Percentiles rank a stretch among this genome's conserved stretches.
Evolutionary conservation across 2,888 invertebrate species (phyloP).

Genomic region (Drosophila formosana): DNA sequence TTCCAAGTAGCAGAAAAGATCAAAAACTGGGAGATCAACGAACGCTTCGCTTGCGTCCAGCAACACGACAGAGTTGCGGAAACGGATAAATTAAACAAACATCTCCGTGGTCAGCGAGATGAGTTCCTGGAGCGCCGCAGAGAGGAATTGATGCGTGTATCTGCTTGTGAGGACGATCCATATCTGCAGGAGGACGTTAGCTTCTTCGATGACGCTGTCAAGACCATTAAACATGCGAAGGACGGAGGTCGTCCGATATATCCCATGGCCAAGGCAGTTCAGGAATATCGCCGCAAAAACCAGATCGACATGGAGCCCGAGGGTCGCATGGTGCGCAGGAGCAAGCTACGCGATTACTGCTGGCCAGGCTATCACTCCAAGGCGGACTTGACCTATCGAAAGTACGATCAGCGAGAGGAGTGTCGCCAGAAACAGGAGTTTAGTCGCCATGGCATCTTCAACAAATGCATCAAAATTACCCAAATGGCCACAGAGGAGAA

Average conservation of each 20-base stretch:
- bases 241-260: slow-evolving; percentile 6
- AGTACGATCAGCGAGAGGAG: slow-evolving; percentile 12
- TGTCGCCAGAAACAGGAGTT: slow-evolving; percentile 8
- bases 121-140: slow-evolving; percentile 13
- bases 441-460: slow-evolving; percentile 33
- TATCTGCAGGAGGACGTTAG: slow-evolving; percentile 13
- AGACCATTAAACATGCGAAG: background rate
- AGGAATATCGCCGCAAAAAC: slow-evolving; percentile 1
- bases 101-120: slow-evolving; percentile 6
- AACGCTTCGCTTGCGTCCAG: background rate
- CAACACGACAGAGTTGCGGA: background rate
- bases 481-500: slow-evolving; percentile 49
- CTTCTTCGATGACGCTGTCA: slow-evolving; percentile 8
- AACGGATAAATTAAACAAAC: background rate
- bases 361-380: slow-evolving; percentile 24
- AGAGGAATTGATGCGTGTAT: background rate
- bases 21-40: slow-evolving; percentile 13
- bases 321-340: slow-evolving; percentile 27
- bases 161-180: slow-evolving; percentile 6
- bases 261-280: slow-evolving; percentile 20
- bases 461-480: slow-evolving; percentile 50
- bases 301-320: slow-evolving; percentile 52
- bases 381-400: slow-evolving; percentile 7
- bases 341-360: slow-evolving; percentile 14
- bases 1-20: slow-evolving; percentile 2